These are phyloP conservation scores for Cololabis saira DNA, from an alignment of 2,113 vertebrate species.

Conservation along the genomic window DNA sequence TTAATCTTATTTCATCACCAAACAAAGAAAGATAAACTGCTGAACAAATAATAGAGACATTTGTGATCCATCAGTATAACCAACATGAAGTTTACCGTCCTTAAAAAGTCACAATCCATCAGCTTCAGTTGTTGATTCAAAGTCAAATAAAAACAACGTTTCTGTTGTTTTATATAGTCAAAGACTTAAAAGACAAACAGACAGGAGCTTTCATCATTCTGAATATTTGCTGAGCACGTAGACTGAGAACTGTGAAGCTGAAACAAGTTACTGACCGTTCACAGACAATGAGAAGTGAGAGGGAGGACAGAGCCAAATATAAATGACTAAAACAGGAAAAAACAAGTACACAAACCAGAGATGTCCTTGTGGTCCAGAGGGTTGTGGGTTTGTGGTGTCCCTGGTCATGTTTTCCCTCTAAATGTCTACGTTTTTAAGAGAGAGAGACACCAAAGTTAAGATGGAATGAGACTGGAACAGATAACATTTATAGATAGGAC, in stretches of 20 bases:
- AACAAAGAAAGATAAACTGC: constrained; percentile 30
- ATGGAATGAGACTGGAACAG: neutral
- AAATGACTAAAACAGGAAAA: neutral
- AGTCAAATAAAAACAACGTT: constrained; percentile 9
- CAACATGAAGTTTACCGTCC: constrained; percentile 2
- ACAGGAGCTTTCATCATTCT: constrained; percentile 8
- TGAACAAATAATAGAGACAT: constrained; percentile 9
- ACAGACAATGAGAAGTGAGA: constrained; percentile 1
- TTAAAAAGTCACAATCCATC: constrained; percentile 26
- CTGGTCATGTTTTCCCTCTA: neutral
- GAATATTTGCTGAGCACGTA: neutral
- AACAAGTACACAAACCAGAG: neutral
- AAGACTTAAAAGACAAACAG: constrained; percentile 29
- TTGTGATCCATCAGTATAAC: constrained; percentile 2
- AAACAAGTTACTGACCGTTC: constrained; percentile 3
- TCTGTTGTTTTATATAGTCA: constrained; percentile 32
- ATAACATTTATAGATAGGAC: neutral
- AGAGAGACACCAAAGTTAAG: too few relatives aligned
- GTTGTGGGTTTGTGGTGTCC: neutral
- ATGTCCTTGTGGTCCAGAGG: neutral
- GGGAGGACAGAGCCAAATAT: neutral
- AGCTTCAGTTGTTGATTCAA: constrained; percentile 29
- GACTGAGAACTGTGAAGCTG: constrained; percentile 5
- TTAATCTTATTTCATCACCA: constrained; percentile 11
- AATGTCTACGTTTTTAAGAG: neutral